Evolutionary conservation across 2,888 invertebrate species (phyloP).

Genomic region (Spilarctia lutea): DNA sequence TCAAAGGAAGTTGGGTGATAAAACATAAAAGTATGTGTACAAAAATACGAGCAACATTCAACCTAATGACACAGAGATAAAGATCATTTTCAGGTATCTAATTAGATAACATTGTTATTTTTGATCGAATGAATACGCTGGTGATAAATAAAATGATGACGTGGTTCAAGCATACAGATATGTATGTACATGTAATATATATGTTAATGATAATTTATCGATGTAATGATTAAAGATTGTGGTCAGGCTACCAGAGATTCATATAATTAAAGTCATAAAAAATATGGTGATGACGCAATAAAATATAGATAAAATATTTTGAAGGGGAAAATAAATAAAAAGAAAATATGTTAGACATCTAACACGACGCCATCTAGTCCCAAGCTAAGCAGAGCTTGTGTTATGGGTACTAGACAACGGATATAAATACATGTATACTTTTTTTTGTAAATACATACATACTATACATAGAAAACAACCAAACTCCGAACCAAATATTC

Average conservation of each 20-base stretch:
- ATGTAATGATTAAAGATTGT: background rate
- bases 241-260: background rate
- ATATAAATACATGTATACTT: too few species aligned
- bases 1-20: constrained; percentile 9
- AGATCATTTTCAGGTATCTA: background rate
- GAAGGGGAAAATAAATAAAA: too few species aligned
- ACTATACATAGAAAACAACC: too few species aligned
- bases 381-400: too few species aligned
- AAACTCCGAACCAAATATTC: too few species aligned
- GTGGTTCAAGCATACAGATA: background rate
- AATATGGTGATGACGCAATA: background rate
- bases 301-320: background rate
- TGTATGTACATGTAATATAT: background rate
- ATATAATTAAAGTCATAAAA: background rate
- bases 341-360: too few species aligned
- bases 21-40: background rate
- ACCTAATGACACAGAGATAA: constrained; percentile 4
- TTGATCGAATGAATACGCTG: background rate
- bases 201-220: background rate
- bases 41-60: background rate
- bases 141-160: background rate
- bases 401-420: too few species aligned
- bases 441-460: too few species aligned
- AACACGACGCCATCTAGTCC: too few species aligned
- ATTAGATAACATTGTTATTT: background rate